These are phyloP conservation scores for Heterohyrax brucei DNA, from an alignment of 2,797 vertebrate genomes.

Conservation along the genomic window DNA sequence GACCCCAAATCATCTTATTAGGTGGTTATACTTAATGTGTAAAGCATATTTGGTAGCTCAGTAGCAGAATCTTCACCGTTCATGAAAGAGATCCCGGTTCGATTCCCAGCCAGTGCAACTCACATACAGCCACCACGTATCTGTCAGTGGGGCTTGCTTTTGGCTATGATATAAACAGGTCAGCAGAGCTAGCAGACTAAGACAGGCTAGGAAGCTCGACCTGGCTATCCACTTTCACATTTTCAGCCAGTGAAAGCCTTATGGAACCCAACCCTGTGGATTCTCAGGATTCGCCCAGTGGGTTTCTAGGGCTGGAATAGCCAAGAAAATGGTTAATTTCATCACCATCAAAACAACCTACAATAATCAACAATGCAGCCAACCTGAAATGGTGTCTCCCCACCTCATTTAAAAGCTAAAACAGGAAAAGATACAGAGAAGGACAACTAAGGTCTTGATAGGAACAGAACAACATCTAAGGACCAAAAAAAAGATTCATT, in stretches of 20 bases:
- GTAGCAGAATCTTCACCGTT: neutral
- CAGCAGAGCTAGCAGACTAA: neutral
- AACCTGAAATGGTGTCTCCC: neutral
- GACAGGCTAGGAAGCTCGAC: neutral
- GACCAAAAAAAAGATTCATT: neutral
- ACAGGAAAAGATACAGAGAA: neutral
- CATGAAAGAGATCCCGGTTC: neutral
- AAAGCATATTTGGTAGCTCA: neutral
- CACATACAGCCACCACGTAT: neutral
- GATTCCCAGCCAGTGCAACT: neutral
- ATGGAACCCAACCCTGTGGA: too few relatives aligned
- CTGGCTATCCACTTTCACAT: neutral
- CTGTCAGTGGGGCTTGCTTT: neutral
- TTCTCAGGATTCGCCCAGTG: neutral
- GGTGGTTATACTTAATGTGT: neutral
- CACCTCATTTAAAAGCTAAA: neutral
- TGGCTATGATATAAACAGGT: neutral
- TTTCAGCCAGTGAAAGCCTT: neutral
- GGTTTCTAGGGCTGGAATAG: neutral
- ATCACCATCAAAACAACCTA: neutral
- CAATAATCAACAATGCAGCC: neutral
- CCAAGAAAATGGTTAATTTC: neutral
- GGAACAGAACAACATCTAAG: neutral
- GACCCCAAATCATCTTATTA: neutral
- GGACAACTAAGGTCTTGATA: neutral